These are phyloP conservation scores for Anoplolepis gracilipes DNA, from an alignment of 1,140 invertebrate genomes.

Conservation along the genomic window DNA sequence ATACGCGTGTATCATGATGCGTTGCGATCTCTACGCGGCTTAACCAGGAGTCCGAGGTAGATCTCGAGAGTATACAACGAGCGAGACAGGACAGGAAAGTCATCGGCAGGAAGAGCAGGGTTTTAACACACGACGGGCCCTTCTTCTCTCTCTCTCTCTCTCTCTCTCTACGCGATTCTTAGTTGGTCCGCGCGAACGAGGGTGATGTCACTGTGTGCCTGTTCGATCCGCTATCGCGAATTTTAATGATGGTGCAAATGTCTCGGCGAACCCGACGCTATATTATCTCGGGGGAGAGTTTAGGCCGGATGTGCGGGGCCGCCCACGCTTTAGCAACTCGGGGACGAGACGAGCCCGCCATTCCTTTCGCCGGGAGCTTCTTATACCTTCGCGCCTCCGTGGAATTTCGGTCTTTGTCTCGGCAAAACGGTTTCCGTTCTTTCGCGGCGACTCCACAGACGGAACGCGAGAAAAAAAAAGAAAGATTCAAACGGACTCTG, in stretches of 20 bases:
- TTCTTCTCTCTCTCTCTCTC: conserved; percentile 57
- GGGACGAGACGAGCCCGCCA: conserved; percentile 32
- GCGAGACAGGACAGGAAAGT: conserved; percentile 27
- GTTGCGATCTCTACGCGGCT: conserved; percentile 49
- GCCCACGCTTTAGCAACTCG: conserved; percentile 80
- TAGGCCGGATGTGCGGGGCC: conserved; percentile 84
- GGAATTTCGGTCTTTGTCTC: conserved; percentile 71
- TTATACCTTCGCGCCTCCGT: conserved; percentile 46
- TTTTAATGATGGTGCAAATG: conserved; percentile 87
- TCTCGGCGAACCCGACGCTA: conserved; percentile 82
- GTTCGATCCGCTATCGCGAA: conserved; percentile 86
- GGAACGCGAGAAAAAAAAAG: conserved; percentile 1
- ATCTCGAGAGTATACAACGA: conserved; percentile 24
- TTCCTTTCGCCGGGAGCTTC: conserved; percentile 37
- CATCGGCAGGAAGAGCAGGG: conserved; percentile 66
- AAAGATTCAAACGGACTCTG: conserved; percentile 28
- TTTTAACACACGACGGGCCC: conserved; percentile 78
- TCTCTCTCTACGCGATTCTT: conserved; percentile 80
- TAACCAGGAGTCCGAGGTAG: conserved; percentile 28
- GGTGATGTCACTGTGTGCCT: conserved; percentile 84
- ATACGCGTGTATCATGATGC: conserved; percentile 77
- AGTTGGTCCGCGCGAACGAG: conserved; percentile 83
- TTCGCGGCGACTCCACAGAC: conserved; percentile 8
- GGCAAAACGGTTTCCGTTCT: conserved; percentile 43
- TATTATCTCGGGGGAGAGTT: conserved; percentile 83